These are phyloP conservation scores for Calycopis cecrops DNA, from an alignment of 1,140 invertebrate genomes.

Conservation along the genomic window DNA sequence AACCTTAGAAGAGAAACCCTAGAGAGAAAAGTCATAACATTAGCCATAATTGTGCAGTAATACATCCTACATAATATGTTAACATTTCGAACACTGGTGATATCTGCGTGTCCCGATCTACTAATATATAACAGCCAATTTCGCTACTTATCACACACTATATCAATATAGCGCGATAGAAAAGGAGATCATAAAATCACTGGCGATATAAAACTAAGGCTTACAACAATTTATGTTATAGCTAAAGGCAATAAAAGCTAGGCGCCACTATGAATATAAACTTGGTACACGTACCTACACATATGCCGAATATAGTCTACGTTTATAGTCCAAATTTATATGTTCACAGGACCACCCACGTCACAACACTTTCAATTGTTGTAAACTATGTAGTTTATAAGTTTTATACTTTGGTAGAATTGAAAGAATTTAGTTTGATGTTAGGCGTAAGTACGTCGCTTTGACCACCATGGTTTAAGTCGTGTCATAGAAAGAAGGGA, in stretches of 20 bases:
- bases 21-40: no score
- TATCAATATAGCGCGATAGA: slow-evolving; percentile 9
- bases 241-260: slow-evolving; percentile 19
- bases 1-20: no score
- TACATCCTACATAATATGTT: no score
- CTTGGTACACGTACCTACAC: slow-evolving; percentile 2
- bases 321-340: slow-evolving; percentile 5
- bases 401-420: no score
- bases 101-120: no score
- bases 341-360: slow-evolving; percentile 19
- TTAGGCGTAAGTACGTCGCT: no score
- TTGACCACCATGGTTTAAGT: no score
- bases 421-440: no score
- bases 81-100: no score
- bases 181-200: slow-evolving; percentile 26
- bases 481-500: no score
- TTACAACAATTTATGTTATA: slow-evolving; percentile 29
- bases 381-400: no score
- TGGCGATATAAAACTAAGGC: slow-evolving; percentile 33
- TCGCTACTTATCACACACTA: neutral
- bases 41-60: no score
- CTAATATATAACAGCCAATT: neutral
- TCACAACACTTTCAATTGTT: slow-evolving; percentile 3
- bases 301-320: neutral
- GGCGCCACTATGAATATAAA: slow-evolving; percentile 5